Base-by-base conservation (phyloP, 2,113 vertebrate genomes). In the Cyprinus carpio region DNA sequence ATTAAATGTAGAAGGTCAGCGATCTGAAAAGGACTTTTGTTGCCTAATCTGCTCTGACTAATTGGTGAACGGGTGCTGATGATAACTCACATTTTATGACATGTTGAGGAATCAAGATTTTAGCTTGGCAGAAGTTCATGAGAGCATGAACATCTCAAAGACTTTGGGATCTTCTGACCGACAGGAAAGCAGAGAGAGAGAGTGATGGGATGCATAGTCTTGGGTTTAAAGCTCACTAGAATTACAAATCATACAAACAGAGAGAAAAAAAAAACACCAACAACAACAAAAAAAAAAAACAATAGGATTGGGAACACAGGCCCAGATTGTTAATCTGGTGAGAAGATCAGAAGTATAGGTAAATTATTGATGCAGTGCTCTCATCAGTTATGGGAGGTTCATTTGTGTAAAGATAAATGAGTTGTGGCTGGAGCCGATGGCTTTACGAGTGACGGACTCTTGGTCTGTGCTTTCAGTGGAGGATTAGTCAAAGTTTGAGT, bases 261-360 rank as follows among this genome's bases (percentile, higher is more conserved):
- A 23, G 15, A 37, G 9, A 40, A 40, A 40, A 20, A 67, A 23
- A 34, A 78, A 2, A 13, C 84, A 62, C n/a, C n/a, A n/a, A n/a
- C n/a, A n/a, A n/a, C n/a, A n/a, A n/a, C n/a, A n/a, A 18, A 40
- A 40, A 40, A 20, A 67, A 23, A 34, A 78, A 2, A 13, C 84
- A 62, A 79, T 77, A 89, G 80, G 81, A 86, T 64, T 65, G 20
- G 34, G 31, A 27, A 37, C 62, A 34, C 80, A 40, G 0, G 10
- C 27, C 56, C 37, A 15, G 43, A 81, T 91, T 90, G 91, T 94
- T 90, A 93, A 91, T 93, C 90, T 90, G 76, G 90, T 92, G 87
- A 90, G 90, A 91, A 93, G 92, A 93, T 94, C 92, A 93, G 91
- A 94, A 92, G 91, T 92, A 91, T 89, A 81, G 84, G 79, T 94